These are phyloP conservation scores for Aegithalos caudatus DNA, from an alignment of 2,113 vertebrate species.

Conservation along the genomic window DNA sequence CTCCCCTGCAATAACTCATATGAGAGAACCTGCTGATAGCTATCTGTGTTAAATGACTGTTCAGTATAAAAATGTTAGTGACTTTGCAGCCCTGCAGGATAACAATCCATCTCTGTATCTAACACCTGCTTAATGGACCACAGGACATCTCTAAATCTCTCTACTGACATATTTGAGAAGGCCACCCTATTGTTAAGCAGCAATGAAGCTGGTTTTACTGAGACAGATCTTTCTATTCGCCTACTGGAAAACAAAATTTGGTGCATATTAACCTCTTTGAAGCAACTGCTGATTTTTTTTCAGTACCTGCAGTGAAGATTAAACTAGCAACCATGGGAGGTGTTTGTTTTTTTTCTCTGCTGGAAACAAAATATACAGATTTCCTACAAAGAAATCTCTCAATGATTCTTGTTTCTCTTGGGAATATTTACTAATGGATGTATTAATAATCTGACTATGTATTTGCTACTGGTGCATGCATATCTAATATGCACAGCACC, in stretches of 20 bases:
- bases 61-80: conserved; percentile 11
- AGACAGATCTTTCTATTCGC: not conserved
- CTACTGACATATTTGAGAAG: conserved; percentile 6
- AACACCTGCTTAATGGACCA: conserved; percentile 40
- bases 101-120: not conserved
- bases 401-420: not conserved
- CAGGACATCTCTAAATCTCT: conserved; percentile 33
- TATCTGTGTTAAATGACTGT: conserved; percentile 23
- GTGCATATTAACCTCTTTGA: not conserved
- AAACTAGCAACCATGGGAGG: not conserved
- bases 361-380: not conserved
- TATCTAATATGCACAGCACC: not conserved
- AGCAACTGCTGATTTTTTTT: not conserved
- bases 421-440: not conserved
- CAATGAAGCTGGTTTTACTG: not conserved
- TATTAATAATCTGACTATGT: not conserved
- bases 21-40: not conserved
- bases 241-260: not conserved
- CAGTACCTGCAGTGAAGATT: not conserved
- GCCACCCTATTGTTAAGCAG: not conserved
- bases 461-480: not conserved
- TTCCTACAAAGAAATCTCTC: not conserved
- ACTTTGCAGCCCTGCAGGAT: not conserved
- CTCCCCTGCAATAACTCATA: not conserved
- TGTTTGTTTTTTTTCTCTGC: not conserved